Evolutionary conservation across 2,888 invertebrate species (phyloP), one percentile per base, ranked within the genome.

Genomic region (Catocala sponsa): DNA sequence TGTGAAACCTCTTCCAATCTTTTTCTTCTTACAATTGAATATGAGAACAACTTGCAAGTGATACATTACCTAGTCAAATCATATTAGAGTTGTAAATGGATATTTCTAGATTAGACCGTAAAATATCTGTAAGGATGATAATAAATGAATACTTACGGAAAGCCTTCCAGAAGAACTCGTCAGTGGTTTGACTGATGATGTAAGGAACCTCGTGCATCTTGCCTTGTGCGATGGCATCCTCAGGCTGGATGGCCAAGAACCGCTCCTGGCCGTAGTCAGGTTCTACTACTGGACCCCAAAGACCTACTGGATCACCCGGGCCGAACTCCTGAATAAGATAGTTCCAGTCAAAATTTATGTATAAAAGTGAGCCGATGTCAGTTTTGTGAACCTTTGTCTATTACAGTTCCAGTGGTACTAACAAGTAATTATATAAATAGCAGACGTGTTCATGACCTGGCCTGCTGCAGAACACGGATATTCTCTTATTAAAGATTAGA

Each of bases 221-320:
- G 9, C 96, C 96, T 61, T 94, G 86, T 49, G 91, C 90, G 61
- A 96, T 95, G 7, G 96, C 91, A 50, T 95, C 92, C 12, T 94
- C 85, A 0, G 97, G 97, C 79, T 96, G 95, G n/a, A 95, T 95
- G 0, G 92, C 76, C 11, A 97, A 89, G 85, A 96, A 97, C 60
- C 96, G 91, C 78, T 96, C 96, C 74, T 96, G 96, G 0, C 96
- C 96, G 67, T 95, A 95, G 79, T 96, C 96, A 0, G 94, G 94
- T 81, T 97, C 97, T 9, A 97, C 90, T 0, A 97, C 96, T 0
- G 97, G 96, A 10, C 86, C 86, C 96, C 96, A 97, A 6, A 96
- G 77, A 0, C 92, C 75, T 0, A 95, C 81, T 0, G 96, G 95
- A 77, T 96, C 95, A 13, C 79, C 76, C 0, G 55, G 82, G 13